Conservation (phyloP, 1,140 invertebrate species). For the Cotesia vestalis region DNA sequence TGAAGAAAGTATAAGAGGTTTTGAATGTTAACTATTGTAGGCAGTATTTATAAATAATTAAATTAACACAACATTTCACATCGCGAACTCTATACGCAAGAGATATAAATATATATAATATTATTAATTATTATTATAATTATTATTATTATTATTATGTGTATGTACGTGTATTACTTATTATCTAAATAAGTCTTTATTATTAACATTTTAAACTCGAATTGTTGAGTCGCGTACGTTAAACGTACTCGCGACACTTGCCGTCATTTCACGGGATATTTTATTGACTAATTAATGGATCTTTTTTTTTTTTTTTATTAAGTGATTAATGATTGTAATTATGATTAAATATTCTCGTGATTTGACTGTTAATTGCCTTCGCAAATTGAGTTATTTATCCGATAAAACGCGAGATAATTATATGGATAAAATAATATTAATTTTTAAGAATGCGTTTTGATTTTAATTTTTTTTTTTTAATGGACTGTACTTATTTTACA, state of each 20-base stretch:
- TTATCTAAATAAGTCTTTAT: no score
- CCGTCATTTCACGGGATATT: background rate
- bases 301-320: no score
- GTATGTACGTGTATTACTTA: no score
- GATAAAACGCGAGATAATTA: background rate
- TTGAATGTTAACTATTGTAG: slow-evolving; percentile 41
- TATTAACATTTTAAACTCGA: background rate
- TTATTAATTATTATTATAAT: background rate
- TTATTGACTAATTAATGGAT: background rate
- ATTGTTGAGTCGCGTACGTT: slow-evolving; percentile 2
- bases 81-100: slow-evolving; percentile 5
- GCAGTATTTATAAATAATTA: slow-evolving; percentile 39
- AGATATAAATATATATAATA: background rate
- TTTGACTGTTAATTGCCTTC: slow-evolving; percentile 7
- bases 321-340: no score
- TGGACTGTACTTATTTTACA: slow-evolving; percentile 48
- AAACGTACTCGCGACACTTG: background rate
- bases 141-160: background rate
- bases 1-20: slow-evolving; percentile 36
- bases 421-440: slow-evolving; percentile 21
- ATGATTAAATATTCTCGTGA: background rate
- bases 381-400: background rate
- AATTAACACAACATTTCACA: slow-evolving; percentile 23
- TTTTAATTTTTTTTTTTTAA: slow-evolving; percentile 24
- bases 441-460: slow-evolving; percentile 27